phyloP scores from a whole-genome alignment of 2,113 vertebrate genomes.

The Oryzias celebensis region DNA sequence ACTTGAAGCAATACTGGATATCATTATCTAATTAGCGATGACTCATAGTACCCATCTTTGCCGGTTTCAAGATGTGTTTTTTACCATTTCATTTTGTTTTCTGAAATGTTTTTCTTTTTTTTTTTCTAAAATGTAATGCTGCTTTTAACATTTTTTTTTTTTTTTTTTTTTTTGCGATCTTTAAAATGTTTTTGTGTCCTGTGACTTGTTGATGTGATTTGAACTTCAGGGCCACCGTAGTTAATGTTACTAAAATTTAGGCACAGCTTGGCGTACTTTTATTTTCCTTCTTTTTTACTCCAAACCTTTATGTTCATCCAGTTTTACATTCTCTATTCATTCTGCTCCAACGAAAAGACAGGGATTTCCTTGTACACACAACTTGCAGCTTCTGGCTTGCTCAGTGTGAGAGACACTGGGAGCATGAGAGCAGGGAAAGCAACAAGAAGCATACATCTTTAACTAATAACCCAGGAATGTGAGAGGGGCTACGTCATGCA shows the following conservation, averaged over 20 bases:
- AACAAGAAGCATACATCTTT: constrained; percentile 71
- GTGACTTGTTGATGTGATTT: too few relatives aligned
- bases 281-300: constrained; percentile 14
- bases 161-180: too few relatives aligned
- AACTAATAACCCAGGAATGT: constrained; percentile 74
- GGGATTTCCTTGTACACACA: constrained; percentile 50
- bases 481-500: constrained; percentile 56
- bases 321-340: constrained; percentile 22
- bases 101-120: too few relatives aligned
- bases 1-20: too few relatives aligned
- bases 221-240: too few relatives aligned
- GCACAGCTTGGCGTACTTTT: not conserved
- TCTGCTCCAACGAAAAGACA: constrained; percentile 37
- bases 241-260: not conserved
- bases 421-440: constrained; percentile 41
- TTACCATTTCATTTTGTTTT: too few relatives aligned
- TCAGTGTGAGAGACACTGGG: constrained; percentile 35
- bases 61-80: too few relatives aligned
- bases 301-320: constrained; percentile 10
- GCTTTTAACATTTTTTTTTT: too few relatives aligned
- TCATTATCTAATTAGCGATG: too few relatives aligned
- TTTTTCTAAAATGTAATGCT: too few relatives aligned
- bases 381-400: constrained; percentile 25
- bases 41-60: too few relatives aligned
- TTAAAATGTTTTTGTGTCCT: too few relatives aligned